Evolutionary conservation across 1,140 invertebrate genomes (phyloP).

Genomic region (Papilio xuthus): DNA sequence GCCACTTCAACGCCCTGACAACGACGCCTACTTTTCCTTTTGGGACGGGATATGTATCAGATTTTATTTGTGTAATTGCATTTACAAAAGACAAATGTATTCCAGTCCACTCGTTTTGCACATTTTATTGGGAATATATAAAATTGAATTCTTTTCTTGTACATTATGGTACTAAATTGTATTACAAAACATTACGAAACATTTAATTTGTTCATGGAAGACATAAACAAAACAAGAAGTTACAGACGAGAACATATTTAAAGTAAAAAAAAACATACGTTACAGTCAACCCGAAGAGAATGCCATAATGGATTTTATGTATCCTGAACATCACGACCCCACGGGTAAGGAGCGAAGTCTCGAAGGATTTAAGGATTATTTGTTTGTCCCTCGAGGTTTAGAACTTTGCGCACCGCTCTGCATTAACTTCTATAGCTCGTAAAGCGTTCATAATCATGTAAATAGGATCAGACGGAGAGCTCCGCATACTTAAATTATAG

Average conservation of each 20-base stretch:
- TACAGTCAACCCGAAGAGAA: neutral
- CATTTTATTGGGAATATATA: neutral
- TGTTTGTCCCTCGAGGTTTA: constrained; percentile 60
- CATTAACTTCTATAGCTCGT: constrained; percentile 56
- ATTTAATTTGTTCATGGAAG: neutral
- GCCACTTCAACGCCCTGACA: constrained; percentile 26
- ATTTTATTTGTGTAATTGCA: constrained; percentile 3
- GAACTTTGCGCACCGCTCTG: constrained; percentile 54
- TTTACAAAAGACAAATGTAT: neutral
- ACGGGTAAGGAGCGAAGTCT: constrained; percentile 52
- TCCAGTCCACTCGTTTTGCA: neutral
- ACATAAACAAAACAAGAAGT: neutral
- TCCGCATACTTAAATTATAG: neutral
- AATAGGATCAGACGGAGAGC: neutral
- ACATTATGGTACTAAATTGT: neutral
- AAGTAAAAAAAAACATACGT: neutral
- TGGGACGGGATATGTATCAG: constrained; percentile 1
- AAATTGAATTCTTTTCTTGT: neutral
- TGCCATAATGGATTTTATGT: constrained; percentile 28
- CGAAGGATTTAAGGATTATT: constrained; percentile 63
- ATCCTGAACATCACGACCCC: constrained; percentile 42
- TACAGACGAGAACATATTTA: neutral
- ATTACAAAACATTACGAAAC: too few relatives aligned
- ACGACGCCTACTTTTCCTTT: constrained; percentile 9
- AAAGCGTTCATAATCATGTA: constrained; percentile 42